These are phyloP conservation scores for Hipposideros armiger DNA, from an alignment of 2,113 vertebrate genomes.

Conservation along the genomic window DNA sequence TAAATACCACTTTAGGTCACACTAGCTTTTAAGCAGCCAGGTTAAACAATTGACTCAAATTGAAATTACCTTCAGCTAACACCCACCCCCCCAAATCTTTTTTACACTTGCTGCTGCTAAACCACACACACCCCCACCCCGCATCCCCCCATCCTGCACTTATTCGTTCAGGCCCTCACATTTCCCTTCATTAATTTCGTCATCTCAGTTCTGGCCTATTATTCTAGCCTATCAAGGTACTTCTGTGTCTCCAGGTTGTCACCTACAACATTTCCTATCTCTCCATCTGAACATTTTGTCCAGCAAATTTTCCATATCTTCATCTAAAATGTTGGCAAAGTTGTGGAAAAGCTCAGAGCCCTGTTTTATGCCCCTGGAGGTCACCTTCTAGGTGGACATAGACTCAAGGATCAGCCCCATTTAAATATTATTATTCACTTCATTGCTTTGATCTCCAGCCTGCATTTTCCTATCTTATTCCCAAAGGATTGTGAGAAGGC, in stretches of 20 bases:
- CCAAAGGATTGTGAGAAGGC: not conserved
- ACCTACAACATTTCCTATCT: not conserved
- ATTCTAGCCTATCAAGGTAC: not conserved
- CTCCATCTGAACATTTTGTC: not conserved
- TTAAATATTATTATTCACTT: not conserved
- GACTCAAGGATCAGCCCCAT: not conserved
- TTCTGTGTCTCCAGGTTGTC: conserved; percentile 35
- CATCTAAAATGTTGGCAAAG: not conserved
- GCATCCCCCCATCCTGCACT: not conserved
- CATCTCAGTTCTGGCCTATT: not conserved
- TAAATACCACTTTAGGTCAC: not conserved
- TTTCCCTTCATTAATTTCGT: conserved; percentile 35
- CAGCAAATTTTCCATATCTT: not conserved
- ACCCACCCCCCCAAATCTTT: not conserved
- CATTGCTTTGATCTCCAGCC: not conserved
- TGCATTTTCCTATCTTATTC: not conserved
- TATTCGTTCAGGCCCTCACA: not conserved
- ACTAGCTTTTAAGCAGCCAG: not conserved
- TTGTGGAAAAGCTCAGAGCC: not conserved
- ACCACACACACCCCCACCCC: not conserved
- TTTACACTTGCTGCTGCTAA: conserved; percentile 46
- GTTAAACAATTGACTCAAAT: conserved; percentile 57
- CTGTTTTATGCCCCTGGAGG: not conserved
- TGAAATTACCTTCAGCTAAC: conserved; percentile 62
- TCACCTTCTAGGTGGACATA: not conserved